Evolutionary conservation across 2,113 vertebrate genomes (phyloP).

Genomic region (Pelusios castaneus): DNA sequence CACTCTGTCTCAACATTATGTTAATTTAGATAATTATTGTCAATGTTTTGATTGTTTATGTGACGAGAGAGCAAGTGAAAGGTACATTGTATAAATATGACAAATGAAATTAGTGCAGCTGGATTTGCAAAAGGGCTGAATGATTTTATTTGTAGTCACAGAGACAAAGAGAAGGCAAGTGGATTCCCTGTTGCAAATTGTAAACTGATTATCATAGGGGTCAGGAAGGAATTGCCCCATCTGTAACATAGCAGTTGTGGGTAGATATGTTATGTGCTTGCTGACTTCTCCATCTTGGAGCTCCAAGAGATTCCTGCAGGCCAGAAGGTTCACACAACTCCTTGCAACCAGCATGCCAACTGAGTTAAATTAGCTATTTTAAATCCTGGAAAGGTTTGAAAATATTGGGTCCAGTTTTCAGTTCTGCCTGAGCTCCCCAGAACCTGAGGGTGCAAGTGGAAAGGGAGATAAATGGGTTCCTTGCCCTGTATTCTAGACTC

Average conservation of each 20-base stretch:
- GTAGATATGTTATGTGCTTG: background rate
- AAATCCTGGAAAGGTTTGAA: background rate
- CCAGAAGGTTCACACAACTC: background rate
- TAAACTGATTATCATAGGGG: background rate
- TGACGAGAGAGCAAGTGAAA: background rate
- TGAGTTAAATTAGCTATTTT: background rate
- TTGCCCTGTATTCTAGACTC: background rate
- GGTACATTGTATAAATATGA: background rate
- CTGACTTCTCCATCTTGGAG: background rate
- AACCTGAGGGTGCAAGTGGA: background rate
- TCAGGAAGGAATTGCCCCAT: background rate
- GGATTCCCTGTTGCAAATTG: background rate
- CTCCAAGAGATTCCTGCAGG: background rate
- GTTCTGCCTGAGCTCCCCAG: background rate
- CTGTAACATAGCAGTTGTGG: background rate
- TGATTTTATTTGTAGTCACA: background rate
- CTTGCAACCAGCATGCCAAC: background rate
- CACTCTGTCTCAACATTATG: background rate
- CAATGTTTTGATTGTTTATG: background rate
- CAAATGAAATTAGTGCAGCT: background rate
- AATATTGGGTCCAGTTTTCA: too few species aligned
- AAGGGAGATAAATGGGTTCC: background rate
- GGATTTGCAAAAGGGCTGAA: background rate
- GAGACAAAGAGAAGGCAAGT: background rate
- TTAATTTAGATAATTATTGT: background rate